Conservation (phyloP, 2,888 invertebrate species). For the Lypha dubia region DNA sequence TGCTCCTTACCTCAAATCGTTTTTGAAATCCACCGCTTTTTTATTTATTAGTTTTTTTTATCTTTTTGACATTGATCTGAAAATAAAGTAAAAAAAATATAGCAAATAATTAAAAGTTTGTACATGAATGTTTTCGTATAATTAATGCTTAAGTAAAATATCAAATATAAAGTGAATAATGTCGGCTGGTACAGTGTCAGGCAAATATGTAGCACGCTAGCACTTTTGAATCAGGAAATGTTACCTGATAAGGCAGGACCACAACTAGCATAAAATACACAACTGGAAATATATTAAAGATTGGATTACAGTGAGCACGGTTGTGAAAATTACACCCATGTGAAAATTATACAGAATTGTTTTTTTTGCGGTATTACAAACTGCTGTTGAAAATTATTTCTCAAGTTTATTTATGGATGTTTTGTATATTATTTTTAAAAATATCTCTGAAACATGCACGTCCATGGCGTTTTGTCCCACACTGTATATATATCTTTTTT, state of each 20-base stretch:
- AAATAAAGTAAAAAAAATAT: constrained; percentile 45
- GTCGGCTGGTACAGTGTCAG: background rate
- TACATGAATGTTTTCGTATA: background rate
- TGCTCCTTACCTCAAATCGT: constrained; percentile 52
- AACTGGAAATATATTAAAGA: background rate
- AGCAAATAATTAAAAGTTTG: constrained; percentile 23
- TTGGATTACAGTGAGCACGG: too few species aligned
- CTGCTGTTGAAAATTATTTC: background rate
- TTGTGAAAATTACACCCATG: too few species aligned
- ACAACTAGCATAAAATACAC: background rate
- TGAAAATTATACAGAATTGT: too few species aligned
- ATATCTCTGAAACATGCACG: too few species aligned
- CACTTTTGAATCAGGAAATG: background rate
- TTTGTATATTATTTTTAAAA: too few species aligned
- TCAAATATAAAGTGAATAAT: constrained; percentile 14
- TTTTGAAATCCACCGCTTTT: constrained; percentile 16
- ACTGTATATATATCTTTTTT: background rate
- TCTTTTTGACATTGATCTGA: constrained; percentile 62
- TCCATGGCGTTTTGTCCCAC: background rate
- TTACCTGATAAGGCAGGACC: background rate
- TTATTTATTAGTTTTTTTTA: constrained; percentile 18
- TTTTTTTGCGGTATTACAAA: too few species aligned
- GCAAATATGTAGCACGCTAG: background rate
- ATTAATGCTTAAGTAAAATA: constrained; percentile 27
- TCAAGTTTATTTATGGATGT: too few species aligned